Conservation (phyloP, 2,888 invertebrate species). For the Andrena chrysosceles region DNA sequence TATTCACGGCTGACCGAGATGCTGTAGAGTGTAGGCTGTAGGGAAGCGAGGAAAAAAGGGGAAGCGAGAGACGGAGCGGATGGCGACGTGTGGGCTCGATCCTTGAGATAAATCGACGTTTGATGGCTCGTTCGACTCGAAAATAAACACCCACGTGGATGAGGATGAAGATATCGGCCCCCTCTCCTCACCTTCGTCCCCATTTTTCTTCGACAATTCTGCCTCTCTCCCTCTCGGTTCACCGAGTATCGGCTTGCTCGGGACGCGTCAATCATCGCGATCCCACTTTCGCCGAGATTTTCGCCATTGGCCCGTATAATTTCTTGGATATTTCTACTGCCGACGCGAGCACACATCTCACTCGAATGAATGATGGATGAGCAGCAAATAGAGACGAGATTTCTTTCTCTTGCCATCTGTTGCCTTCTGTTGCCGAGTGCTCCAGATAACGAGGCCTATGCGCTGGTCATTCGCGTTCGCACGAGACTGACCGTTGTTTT, state of each 20-base stretch:
- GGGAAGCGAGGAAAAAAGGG: not conserved
- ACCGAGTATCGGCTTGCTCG: not conserved
- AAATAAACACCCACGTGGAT: slow-evolving; percentile 23
- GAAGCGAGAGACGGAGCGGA: not conserved
- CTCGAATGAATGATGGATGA: slow-evolving; percentile 37
- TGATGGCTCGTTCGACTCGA: slow-evolving; percentile 19
- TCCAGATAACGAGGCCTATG: too few relatives aligned
- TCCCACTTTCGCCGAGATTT: not conserved
- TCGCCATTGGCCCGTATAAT: slow-evolving; percentile 10
- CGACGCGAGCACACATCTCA: not conserved
- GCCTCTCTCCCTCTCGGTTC: not conserved
- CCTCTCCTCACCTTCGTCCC: not conserved
- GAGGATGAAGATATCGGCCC: not conserved
- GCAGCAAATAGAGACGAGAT: not conserved
- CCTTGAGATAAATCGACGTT: slow-evolving; percentile 24
- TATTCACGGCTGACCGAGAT: slow-evolving; percentile 19
- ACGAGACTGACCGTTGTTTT: not conserved
- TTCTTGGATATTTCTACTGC: slow-evolving; percentile 6
- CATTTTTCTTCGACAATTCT: not conserved
- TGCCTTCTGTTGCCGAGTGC: not conserved
- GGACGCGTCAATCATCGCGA: slow-evolving; percentile 23
- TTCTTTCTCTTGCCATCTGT: slow-evolving; percentile 1
- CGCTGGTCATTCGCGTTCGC: not conserved
- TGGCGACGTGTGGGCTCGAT: slow-evolving; percentile 4
- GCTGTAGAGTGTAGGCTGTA: not conserved